Evolutionary conservation across 2,797 vertebrate species (phyloP).

Genomic region (Peromyscus eremicus): DNA sequence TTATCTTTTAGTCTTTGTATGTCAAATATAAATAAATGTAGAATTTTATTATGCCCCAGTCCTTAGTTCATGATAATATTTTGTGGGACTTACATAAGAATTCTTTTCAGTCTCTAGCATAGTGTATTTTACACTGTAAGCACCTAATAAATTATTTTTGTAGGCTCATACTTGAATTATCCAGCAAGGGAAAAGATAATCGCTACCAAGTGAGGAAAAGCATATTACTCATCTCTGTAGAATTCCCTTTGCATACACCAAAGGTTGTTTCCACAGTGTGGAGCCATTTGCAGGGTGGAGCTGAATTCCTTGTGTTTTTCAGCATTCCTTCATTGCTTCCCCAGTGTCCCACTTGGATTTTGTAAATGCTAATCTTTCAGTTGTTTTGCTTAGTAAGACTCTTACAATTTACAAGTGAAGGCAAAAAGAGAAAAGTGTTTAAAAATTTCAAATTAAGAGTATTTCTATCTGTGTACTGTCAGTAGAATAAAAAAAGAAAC

Average conservation of each 20-base stretch:
- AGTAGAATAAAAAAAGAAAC: conserved; percentile 16
- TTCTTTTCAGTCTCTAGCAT: conserved; percentile 18
- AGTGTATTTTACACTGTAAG: background rate
- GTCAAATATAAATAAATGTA: background rate
- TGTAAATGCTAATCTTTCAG: conserved; percentile 10
- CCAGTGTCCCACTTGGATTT: conserved; percentile 9
- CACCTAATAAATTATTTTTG: conserved; percentile 49
- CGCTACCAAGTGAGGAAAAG: conserved; percentile 59
- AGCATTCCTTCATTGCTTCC: conserved; percentile 57
- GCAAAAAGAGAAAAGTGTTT: background rate
- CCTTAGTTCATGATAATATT: conserved; percentile 23
- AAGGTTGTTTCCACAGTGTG: conserved; percentile 29
- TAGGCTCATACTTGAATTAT: conserved; percentile 46
- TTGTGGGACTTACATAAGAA: conserved; percentile 28
- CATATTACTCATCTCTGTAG: conserved; percentile 67
- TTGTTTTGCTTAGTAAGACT: conserved; percentile 56
- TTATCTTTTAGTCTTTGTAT: background rate
- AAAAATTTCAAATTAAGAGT: background rate
- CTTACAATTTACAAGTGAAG: conserved; percentile 7
- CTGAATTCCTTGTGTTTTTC: conserved; percentile 61
- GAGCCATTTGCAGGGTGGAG: conserved; percentile 60
- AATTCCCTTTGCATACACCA: conserved; percentile 61
- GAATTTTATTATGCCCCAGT: background rate
- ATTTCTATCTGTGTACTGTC: background rate
- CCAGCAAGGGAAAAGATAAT: conserved; percentile 50